Conservation (phyloP, 2,113 vertebrate genomes). For the Hyperopisus bebe region DNA sequence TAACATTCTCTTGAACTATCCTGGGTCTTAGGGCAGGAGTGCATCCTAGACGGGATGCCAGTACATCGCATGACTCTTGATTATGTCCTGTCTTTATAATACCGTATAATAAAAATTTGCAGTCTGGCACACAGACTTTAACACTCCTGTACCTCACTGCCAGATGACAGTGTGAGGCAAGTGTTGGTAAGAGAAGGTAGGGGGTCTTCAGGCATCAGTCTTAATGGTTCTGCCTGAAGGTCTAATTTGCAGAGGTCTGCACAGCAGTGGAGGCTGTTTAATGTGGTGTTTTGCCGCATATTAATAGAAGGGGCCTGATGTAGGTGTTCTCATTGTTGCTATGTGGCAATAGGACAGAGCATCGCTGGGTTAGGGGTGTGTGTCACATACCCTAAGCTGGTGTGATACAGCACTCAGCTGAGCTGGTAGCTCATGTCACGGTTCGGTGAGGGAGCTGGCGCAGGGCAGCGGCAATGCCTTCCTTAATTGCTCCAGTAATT, state of each 20-base stretch:
- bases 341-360: background rate
- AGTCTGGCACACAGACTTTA: background rate
- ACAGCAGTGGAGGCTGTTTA: background rate
- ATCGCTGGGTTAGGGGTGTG: background rate
- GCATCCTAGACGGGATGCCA: background rate
- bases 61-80: background rate
- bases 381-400: background rate
- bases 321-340: background rate
- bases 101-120: background rate
- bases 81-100: background rate
- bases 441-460: slow-evolving; percentile 10
- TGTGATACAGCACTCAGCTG: background rate
- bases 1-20: background rate
- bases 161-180: background rate
- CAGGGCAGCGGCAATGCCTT: slow-evolving; percentile 7
- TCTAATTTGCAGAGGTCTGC: background rate
- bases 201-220: background rate
- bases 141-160: background rate
- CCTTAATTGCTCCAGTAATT: slow-evolving; percentile 42
- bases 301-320: background rate
- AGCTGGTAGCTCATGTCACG: background rate
- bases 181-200: background rate
- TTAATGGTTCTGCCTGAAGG: background rate
- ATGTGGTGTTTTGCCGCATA: background rate
- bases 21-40: background rate